Conservation (phyloP, 1,140 invertebrate species). For the Mesaphorura yosii region DNA sequence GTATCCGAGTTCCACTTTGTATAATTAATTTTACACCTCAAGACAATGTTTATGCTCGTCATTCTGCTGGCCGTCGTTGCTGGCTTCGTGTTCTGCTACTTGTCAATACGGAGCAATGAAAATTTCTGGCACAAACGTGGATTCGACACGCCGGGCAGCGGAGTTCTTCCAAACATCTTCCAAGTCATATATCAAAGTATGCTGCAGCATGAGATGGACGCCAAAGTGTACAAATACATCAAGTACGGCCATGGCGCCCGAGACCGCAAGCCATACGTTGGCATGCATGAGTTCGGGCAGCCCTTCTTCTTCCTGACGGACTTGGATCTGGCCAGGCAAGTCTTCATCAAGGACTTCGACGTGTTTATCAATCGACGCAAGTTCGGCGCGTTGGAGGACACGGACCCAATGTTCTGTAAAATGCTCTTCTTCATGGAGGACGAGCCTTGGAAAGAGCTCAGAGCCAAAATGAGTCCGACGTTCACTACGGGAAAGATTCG, state of each 20-base stretch:
- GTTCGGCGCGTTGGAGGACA: not conserved
- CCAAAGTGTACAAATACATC: not conserved
- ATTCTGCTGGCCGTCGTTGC: no score
- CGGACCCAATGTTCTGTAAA: not conserved
- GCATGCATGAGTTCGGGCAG: not conserved
- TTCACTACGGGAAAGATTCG: conserved; percentile 33
- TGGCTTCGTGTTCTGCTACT: no score
- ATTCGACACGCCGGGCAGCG: not conserved
- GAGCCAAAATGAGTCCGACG: conserved; percentile 31
- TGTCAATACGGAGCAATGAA: no score
- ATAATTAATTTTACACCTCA: no score
- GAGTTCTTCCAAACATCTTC: not conserved
- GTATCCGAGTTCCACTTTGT: no score
- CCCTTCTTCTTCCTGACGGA: not conserved
- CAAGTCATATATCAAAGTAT: not conserved
- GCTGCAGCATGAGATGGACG: not conserved
- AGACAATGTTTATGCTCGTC: no score
- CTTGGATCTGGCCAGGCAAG: conserved; percentile 2
- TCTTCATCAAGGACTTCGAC: conserved; percentile 10
- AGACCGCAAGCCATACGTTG: not conserved
- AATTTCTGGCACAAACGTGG: not conserved
- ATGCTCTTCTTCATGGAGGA: conserved; percentile 7
- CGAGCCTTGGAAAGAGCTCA: conserved; percentile 32
- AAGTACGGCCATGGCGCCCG: no score
- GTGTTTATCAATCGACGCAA: conserved; percentile 3